Percentiles rank a stretch among this genome's conserved stretches.
Conservation (phyloP, 2,113 vertebrate genomes). For the Toxotes jaculatrix region DNA sequence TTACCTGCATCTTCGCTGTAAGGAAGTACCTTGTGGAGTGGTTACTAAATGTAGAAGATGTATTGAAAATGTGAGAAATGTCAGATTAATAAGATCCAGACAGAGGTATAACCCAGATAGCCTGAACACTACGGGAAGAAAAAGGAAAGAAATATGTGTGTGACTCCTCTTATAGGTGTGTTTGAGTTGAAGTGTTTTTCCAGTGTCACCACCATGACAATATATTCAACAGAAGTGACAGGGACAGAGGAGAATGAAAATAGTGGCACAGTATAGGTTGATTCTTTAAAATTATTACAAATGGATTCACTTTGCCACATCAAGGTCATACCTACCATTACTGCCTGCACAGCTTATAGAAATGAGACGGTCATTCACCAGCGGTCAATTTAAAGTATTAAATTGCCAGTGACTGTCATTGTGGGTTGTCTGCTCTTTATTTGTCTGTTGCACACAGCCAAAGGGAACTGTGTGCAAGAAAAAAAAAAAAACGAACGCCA, state of each 20-base stretch:
- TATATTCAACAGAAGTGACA: background rate
- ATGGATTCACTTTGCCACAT: background rate
- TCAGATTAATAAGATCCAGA: background rate
- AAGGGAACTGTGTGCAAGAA: background rate
- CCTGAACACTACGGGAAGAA: background rate
- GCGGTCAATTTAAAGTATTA: background rate
- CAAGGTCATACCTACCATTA: conserved; percentile 47
- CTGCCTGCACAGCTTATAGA: background rate
- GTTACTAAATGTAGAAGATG: background rate
- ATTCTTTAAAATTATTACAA: conserved; percentile 9
- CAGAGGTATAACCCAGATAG: background rate
- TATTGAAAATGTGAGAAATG: too few species aligned
- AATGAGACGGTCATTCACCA: background rate
- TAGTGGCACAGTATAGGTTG: background rate
- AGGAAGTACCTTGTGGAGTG: too few species aligned
- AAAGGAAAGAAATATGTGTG: background rate
- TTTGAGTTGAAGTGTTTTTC: background rate
- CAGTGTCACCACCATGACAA: conserved; percentile 5
- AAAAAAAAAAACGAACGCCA: background rate
- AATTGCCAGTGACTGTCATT: background rate
- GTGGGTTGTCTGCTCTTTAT: background rate
- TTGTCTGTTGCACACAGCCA: background rate
- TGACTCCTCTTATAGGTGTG: background rate
- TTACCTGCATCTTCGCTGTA: too few species aligned
- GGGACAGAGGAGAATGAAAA: background rate